Evolutionary conservation across 2,797 vertebrate species (phyloP), one percentile per base, ranked within the genome.

Genomic region (Lepilemur septentrionalis): DNA sequence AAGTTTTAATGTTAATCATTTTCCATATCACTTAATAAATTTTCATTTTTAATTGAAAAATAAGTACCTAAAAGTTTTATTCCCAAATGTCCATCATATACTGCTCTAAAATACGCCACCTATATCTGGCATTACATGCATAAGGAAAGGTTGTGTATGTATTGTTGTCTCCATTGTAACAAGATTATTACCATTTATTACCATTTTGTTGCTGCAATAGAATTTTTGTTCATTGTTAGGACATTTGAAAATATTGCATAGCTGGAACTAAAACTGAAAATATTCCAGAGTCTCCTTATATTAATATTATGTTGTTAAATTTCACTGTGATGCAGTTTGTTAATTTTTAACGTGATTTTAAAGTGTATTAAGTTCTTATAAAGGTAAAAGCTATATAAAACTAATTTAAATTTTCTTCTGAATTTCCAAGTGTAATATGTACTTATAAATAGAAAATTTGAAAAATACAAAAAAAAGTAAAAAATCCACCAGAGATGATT

Each of bases 41-140:
- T 70, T 87, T 87, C 38, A 81, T 94, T 95, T 94, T 86, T 73
- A 85, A 48, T 89, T 38, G 70, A 38, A 89, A 93, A 89, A 63
- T 95, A 93, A 82, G 35, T 84, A 80, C 57, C 38, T 43, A 67
- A 91, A 78, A 76, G 20, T 32, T 43, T 55, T 93, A 80, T 55
- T 28, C 69, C 76, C 17, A 43, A 41, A 48, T 89, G 14, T 43
- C n/a, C 30, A 30, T 65, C 23, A 41, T 72, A 38, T 63, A n/a
- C 46, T 89, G 35, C 57, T 92, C 4, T 81, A 78, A 92, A 91
- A 81, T 85, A 89, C 46, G 6, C 23, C 43, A 41, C 10, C 52
- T 55, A 17, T 9, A 28, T 59, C 23, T 59, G 57, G 23, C 5
- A 38, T 89, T 93, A 84, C 35, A 80, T 76, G 25, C 48, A 5